A percentile compares a stretch with the other conserved stretches of the same genome.
Conservation (phyloP, 2,797 vertebrate genomes). For the Rhinogobio ventralis region DNA sequence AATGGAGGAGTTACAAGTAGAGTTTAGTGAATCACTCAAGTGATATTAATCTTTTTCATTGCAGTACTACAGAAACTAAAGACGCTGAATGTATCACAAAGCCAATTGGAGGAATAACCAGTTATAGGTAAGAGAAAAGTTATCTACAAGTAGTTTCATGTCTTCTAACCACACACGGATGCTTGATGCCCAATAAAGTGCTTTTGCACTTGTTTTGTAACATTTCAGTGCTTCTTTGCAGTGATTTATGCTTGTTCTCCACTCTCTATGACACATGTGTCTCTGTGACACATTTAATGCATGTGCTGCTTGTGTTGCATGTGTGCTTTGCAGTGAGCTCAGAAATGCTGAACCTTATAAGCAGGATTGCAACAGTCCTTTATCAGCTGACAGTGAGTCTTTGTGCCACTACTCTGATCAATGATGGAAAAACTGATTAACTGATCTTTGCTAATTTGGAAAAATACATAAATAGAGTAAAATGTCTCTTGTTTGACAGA, state of each 20-base stretch:
- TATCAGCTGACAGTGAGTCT: slow-evolving; percentile 75
- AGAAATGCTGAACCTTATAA: slow-evolving; percentile 64
- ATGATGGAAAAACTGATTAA: slow-evolving; percentile 7
- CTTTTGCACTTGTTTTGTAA: slow-evolving; percentile 21
- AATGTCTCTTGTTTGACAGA: slow-evolving; percentile 58
- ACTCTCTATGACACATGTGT: background rate
- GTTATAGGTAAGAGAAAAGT: slow-evolving; percentile 29
- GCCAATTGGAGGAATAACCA: background rate
- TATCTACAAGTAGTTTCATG: background rate
- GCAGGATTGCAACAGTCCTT: slow-evolving; percentile 51
- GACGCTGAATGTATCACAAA: background rate
- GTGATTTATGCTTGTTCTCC: slow-evolving; percentile 12
- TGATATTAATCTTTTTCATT: slow-evolving; percentile 18
- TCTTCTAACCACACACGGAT: background rate
- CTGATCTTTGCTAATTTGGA: background rate
- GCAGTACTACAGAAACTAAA: slow-evolving; percentile 30
- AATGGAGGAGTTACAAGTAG: background rate
- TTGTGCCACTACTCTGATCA: slow-evolving; percentile 4
- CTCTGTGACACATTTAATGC: slow-evolving; percentile 22
- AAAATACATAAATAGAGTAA: background rate
- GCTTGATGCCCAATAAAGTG: slow-evolving; percentile 1
- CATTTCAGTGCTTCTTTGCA: background rate
- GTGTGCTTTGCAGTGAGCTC: slow-evolving; percentile 72
- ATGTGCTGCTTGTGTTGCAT: slow-evolving; percentile 58
- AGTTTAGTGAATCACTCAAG: background rate